These are phyloP conservation scores for Fundulus diaphanus DNA, from an alignment of 2,797 vertebrate genomes.

Conservation along the genomic window DNA sequence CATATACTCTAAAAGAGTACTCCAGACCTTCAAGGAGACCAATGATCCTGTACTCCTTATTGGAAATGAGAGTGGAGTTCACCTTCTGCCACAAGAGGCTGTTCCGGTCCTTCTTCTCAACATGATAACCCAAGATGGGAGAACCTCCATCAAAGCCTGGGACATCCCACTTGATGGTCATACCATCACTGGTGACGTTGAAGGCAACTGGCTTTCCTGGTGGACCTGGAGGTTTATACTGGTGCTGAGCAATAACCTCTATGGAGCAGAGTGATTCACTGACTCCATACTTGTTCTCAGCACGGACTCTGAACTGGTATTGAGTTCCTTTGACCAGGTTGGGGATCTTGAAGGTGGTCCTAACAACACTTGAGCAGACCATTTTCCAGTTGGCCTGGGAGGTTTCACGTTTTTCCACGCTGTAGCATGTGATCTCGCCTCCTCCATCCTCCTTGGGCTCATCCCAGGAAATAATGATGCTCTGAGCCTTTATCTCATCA, in stretches of 20 bases:
- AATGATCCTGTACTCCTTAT: conserved; percentile 92
- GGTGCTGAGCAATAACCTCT: conserved; percentile 91
- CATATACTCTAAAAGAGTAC: conserved; percentile 95
- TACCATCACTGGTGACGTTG: conserved; percentile 94
- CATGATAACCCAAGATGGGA: conserved; percentile 92
- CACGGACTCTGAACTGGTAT: conserved; percentile 95
- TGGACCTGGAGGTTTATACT: conserved; percentile 93
- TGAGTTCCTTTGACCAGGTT: conserved; percentile 92
- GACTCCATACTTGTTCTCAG: conserved; percentile 95
- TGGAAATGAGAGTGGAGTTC: conserved; percentile 90
- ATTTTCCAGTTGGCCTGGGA: conserved; percentile 97
- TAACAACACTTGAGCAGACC: conserved; percentile 94
- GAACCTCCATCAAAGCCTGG: conserved; percentile 94
- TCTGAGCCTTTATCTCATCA: conserved; percentile 96
- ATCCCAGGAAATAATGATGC: conserved; percentile 94
- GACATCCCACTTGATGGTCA: conserved; percentile 95
- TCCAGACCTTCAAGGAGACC: conserved; percentile 94
- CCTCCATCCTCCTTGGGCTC: conserved; percentile 93
- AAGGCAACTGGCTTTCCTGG: conserved; percentile 93
- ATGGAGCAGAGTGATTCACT: conserved; percentile 88
- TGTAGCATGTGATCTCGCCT: conserved; percentile 95
- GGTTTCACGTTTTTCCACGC: conserved; percentile 95
- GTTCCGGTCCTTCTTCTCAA: conserved; percentile 99
- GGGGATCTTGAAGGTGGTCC: conserved; percentile 92
- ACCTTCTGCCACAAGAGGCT: conserved; percentile 96